Conservation (phyloP, 1,140 invertebrate species). For the Procambarus clarkii region DNA sequence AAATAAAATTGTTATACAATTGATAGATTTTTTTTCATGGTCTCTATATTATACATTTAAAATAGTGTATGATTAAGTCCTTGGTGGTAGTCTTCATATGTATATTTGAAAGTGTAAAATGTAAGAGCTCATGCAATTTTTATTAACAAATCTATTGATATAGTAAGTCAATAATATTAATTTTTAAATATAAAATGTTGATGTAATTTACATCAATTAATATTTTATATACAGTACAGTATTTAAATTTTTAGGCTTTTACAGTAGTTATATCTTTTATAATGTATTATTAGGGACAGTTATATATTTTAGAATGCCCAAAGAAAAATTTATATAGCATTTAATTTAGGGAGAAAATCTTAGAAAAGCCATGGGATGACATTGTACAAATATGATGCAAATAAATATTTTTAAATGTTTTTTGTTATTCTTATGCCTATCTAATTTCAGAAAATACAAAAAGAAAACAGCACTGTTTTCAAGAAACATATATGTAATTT, state of each 20-base stretch:
- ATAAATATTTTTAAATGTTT: not conserved
- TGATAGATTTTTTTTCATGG: not conserved
- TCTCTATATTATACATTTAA: not conserved
- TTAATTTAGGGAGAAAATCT: too few relatives aligned
- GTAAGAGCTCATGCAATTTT: not conserved
- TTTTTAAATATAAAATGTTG: not conserved
- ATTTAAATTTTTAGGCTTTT: not conserved
- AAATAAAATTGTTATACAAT: not conserved
- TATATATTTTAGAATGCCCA: not conserved
- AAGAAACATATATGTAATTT: not conserved
- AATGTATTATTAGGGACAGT: not conserved
- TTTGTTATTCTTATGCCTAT: not conserved
- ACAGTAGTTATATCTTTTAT: not conserved
- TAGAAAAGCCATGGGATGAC: not conserved
- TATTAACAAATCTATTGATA: too few relatives aligned
- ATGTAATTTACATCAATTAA: not conserved
- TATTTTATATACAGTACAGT: not conserved
- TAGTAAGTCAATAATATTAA: not conserved
- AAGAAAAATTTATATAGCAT: not conserved
- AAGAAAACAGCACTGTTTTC: not conserved
- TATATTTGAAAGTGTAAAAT: not conserved
- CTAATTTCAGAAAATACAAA: not conserved
- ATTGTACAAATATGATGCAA: not conserved
- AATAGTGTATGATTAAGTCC: not conserved
- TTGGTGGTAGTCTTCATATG: not conserved